Base-by-base conservation (phyloP, 2,888 invertebrate species). In the Scaptomyza reducta region DNA sequence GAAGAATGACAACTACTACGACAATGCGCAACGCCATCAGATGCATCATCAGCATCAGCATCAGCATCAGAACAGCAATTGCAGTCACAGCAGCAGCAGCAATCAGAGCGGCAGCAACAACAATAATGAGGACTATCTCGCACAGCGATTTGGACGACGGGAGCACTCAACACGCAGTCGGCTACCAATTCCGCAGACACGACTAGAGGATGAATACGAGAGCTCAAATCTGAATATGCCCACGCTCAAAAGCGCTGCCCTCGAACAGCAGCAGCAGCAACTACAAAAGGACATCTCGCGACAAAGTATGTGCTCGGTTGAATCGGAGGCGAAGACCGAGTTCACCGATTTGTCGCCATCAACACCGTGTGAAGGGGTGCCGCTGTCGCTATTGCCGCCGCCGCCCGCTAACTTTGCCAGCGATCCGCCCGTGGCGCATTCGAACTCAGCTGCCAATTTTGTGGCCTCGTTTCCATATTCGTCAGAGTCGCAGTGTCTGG, bases 161-260 rank as follows among this genome's bases (percentile, higher is more conserved):
- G 94, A 94, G 70, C 92, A 94, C 85, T 94, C 94, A 0, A 93
- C 93, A 51, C 91, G 94, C 49, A 94, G 94, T 71, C 92, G 94
- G 40, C 88, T 94, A 76, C 93, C 94, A 3, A 93, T 93, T 74
- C 93, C 93, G 6, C 91, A 93, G 67, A 91, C 92, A 3, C 74
- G 87, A 10, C 61, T 65, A 2, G 81, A 88, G 35, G 92, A 93
- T 57, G 92, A 92, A 46, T 91, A 92, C 50, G 90, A 89, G 31
- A 83, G 84, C 63, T 84, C 88, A 45, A 89, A 90, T 47, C 56
- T 89, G 2, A 85, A 74, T 56, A 78, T 67, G 63, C 79, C 74
- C 35, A 82, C 69, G 29, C 50, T 70, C 41, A 71, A 89, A 73
- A 69, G 70, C 69, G 71, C 78, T 41, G 66, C 83, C 31, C 49